These are phyloP conservation scores for Drosophila pseudoananassae DNA, from an alignment of 1,140 invertebrate species.

Conservation along the genomic window DNA sequence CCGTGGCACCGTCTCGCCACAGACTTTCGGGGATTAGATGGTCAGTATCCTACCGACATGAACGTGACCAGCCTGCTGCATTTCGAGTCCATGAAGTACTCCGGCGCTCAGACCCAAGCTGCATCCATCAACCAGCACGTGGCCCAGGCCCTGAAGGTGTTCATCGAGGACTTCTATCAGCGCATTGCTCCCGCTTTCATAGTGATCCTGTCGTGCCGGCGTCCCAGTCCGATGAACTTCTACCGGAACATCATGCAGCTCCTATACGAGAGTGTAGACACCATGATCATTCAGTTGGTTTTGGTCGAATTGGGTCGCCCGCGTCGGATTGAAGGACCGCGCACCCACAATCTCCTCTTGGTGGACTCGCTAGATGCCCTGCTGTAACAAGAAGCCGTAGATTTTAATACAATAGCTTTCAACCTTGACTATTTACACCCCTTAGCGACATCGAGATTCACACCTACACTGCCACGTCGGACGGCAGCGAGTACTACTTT, in stretches of 20 bases:
- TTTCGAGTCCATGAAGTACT: constrained; percentile 58
- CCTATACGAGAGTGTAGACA: constrained; percentile 64
- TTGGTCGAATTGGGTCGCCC: constrained; percentile 30
- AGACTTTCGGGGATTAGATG: neutral
- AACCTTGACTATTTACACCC: neutral
- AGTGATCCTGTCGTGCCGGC: constrained; percentile 60
- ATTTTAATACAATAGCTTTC: neutral
- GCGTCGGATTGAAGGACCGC: constrained; percentile 23
- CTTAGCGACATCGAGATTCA: constrained; percentile 56
- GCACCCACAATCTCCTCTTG: constrained; percentile 55
- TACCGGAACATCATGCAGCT: constrained; percentile 63
- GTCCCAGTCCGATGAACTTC: constrained; percentile 57
- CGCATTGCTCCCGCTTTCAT: constrained; percentile 53
- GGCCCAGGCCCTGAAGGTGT: constrained; percentile 45
- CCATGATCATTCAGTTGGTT: constrained; percentile 57
- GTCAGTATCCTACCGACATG: constrained; percentile 31
- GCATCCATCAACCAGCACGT: constrained; percentile 53
- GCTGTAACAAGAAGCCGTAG: constrained; percentile 25
- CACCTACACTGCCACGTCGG: constrained; percentile 31
- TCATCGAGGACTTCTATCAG: constrained; percentile 64
- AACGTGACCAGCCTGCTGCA: constrained; percentile 60
- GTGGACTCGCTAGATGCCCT: constrained; percentile 58
- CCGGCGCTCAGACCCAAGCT: constrained; percentile 54
- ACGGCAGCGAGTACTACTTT: constrained; percentile 61
- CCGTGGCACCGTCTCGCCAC: neutral